Evolutionary conservation across 2,113 vertebrate species (phyloP).

Genomic region (Chunga burmeisteri): DNA sequence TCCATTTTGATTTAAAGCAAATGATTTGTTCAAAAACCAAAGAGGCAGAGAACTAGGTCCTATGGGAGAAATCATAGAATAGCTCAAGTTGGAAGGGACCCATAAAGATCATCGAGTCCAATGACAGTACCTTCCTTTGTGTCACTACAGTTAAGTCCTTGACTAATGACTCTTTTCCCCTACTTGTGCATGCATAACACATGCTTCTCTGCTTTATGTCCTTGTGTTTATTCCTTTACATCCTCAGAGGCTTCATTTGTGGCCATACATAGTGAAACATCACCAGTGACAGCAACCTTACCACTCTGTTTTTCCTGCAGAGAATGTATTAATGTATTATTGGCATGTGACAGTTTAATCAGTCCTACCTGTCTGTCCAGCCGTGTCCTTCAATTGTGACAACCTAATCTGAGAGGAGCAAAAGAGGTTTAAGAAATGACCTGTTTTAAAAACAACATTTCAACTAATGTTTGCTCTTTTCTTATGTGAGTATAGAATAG

Average conservation of each 20-base stretch:
- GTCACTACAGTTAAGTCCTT: neutral
- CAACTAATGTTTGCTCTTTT: neutral
- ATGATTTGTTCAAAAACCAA: neutral
- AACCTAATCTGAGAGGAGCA: conserved; percentile 18
- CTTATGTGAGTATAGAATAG: neutral
- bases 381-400: neutral
- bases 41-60: neutral
- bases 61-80: neutral
- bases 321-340: neutral
- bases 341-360: conserved; percentile 44
- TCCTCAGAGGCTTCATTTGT: neutral
- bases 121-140: neutral
- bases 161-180: neutral
- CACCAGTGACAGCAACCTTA: neutral
- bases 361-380: neutral
- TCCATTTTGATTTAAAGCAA: neutral
- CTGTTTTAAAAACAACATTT: neutral
- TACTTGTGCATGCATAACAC: neutral
- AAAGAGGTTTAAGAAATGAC: neutral
- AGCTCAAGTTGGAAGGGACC: neutral
- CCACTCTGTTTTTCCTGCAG: neutral
- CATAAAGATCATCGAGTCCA: neutral
- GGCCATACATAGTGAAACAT: neutral
- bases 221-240: neutral
- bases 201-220: neutral